Evolutionary conservation across 2,888 invertebrate species (phyloP).

Genomic region (Ceriagrion tenellum): DNA sequence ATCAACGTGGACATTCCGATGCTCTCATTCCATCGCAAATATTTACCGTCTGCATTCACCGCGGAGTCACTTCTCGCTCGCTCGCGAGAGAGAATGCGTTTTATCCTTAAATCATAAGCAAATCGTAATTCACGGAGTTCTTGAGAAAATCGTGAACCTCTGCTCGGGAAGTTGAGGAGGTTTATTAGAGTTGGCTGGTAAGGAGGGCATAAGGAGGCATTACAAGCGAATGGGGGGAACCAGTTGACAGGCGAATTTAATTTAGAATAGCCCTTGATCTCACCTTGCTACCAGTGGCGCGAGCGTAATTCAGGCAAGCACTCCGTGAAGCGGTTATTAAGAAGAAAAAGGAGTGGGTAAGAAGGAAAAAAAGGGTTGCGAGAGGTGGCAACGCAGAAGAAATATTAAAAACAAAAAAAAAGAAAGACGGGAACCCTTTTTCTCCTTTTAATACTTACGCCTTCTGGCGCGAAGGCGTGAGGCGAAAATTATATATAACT

Average conservation of each 20-base stretch:
- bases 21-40: not conserved
- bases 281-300: constrained; percentile 25
- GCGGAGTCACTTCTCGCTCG: not conserved
- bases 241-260: constrained; percentile 28
- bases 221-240: not conserved
- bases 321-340: constrained; percentile 37
- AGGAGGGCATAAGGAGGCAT: not conserved
- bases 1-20: not conserved
- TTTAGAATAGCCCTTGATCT: constrained; percentile 1
- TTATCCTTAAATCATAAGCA: not conserved
- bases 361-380: not conserved
- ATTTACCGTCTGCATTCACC: not conserved
- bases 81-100: not conserved
- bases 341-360: not conserved
- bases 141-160: not conserved
- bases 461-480: not conserved
- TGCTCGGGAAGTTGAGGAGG: not conserved
- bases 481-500: not conserved
- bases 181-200: not conserved
- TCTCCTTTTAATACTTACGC: not conserved
- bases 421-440: not conserved
- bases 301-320: constrained; percentile 3
- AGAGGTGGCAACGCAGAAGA: not conserved
- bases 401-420: not conserved
- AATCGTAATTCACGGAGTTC: not conserved